phyloP scores from a whole-genome alignment of 2,797 vertebrate species.

The Tokudaia tokunoshimensis region DNA sequence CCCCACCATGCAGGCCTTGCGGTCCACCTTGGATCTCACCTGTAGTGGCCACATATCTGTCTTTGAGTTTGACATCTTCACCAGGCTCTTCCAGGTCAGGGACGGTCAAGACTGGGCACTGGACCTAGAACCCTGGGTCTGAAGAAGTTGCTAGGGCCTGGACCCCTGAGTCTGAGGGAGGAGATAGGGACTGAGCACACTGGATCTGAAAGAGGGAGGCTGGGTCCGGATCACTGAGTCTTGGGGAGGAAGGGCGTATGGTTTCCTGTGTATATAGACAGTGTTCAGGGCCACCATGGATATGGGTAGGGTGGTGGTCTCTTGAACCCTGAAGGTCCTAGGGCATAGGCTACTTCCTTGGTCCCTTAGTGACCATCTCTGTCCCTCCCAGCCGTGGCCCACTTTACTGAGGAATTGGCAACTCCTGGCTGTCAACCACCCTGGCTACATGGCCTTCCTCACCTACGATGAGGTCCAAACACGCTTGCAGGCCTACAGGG shows the following conservation, averaged over 20 bases:
- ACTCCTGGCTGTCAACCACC: slow-evolving; percentile 93
- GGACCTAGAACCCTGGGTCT: neutral
- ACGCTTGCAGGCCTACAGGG: slow-evolving; percentile 89
- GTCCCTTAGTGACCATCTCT: neutral
- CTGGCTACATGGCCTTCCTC: slow-evolving; percentile 96
- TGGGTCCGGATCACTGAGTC: neutral
- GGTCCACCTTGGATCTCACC: slow-evolving; percentile 94
- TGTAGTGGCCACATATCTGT: slow-evolving; percentile 93
- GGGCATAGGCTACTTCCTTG: accelerated
- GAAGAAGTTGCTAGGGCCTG: neutral
- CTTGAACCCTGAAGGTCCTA: neutral
- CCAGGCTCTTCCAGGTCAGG: slow-evolving; percentile 94
- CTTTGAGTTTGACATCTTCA: slow-evolving; percentile 96
- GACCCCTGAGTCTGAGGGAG: neutral
- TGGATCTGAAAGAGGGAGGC: neutral
- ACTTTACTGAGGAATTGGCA: slow-evolving; percentile 94
- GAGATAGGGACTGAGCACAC: neutral
- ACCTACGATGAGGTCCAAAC: slow-evolving; percentile 93
- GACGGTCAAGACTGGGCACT: neutral
- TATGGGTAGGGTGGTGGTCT: neutral
- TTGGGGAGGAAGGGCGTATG: neutral
- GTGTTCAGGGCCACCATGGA: neutral
- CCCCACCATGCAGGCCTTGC: slow-evolving; percentile 91
- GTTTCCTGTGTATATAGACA: neutral
- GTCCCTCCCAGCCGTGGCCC: slow-evolving; percentile 90